Evolutionary conservation across 2,113 vertebrate species (phyloP).

Genomic region (Nettapus auritus): DNA sequence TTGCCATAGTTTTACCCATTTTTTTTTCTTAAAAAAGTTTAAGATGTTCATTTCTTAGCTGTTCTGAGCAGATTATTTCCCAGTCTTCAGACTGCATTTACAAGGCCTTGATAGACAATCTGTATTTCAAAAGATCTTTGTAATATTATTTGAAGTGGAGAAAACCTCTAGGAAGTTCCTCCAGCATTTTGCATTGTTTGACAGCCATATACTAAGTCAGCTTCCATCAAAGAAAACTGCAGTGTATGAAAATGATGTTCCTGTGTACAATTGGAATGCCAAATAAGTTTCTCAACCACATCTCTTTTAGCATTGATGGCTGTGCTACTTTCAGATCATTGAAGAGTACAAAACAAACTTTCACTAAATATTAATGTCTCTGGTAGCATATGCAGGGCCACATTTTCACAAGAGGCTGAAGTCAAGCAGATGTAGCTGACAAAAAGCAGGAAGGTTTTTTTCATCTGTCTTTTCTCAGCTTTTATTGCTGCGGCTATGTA

Average conservation of each 20-base stretch:
- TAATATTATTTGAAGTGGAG: background rate
- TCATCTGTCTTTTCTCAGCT: background rate
- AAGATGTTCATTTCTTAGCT: constrained; percentile 26
- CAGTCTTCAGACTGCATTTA: background rate
- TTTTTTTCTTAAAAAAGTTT: background rate
- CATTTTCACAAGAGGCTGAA: background rate
- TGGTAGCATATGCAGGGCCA: background rate
- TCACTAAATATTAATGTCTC: background rate
- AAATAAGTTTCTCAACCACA: background rate
- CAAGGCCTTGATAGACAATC: background rate
- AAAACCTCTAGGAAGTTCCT: constrained; percentile 7
- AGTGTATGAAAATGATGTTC: background rate
- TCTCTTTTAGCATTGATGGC: background rate
- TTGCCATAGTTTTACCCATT: background rate
- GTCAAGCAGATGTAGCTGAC: background rate
- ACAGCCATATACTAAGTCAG: background rate
- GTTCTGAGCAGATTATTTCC: constrained; percentile 27
- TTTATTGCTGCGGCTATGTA: background rate
- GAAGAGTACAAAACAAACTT: background rate
- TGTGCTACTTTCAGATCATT: background rate
- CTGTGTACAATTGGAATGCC: background rate
- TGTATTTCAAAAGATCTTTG: background rate
- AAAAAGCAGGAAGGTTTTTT: background rate
- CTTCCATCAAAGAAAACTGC: background rate
- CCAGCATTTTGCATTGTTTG: background rate